Evolutionary conservation across 2,888 invertebrate genomes (phyloP), one percentile per base, ranked within the genome.

Genomic region (Torymus auratus): DNA sequence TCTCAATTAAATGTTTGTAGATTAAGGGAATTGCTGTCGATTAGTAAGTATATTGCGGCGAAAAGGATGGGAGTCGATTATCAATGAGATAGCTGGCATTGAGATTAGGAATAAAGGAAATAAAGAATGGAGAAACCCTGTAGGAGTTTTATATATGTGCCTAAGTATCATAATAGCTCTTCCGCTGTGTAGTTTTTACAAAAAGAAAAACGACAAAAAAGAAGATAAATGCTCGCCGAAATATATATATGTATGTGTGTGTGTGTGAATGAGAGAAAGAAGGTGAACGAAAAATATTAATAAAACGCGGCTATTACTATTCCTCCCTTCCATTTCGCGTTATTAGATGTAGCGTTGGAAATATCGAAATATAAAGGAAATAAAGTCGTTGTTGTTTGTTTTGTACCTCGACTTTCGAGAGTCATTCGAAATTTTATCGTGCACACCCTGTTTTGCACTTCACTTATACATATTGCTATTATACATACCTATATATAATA

Each of bases 341-440:
- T 64, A 67, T 60, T 73, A 81, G 53, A 17, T 75, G 70, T 78
- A 81, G 81, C 73, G 50, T 65, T 75, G 17, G 7, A 73, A 76
- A 69, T 67, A 69, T 73, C 68, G 72, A 77, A 41, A 80, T 83
- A 82, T 83, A 85, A 84, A 75, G 84, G 41, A 41, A 85, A 85
- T 83, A 84, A 84, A 84, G 84, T 88, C 88, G 87, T 89, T 89
- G 89, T 89, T 89, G 88, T 88, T 86, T 87, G 73, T 81, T 83
- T 82, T 73, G 71, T 80, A 67, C 71, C 76, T 83, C 83, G 76
- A 75, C 68, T 72, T 82, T 88, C 86, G 87, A 87, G 85, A 85
- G 86, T 87, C 88, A 86, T 88, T 87, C 86, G 80, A 88, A 88
- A 87, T 88, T 89, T 85, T 89, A 89, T 88, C 86, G 85, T 76